Percentiles rank a stretch among this genome's conserved stretches.
These are phyloP conservation scores for Gnathonemus longibarbis DNA, from an alignment of 2,113 vertebrate species.

Conservation along the genomic window DNA sequence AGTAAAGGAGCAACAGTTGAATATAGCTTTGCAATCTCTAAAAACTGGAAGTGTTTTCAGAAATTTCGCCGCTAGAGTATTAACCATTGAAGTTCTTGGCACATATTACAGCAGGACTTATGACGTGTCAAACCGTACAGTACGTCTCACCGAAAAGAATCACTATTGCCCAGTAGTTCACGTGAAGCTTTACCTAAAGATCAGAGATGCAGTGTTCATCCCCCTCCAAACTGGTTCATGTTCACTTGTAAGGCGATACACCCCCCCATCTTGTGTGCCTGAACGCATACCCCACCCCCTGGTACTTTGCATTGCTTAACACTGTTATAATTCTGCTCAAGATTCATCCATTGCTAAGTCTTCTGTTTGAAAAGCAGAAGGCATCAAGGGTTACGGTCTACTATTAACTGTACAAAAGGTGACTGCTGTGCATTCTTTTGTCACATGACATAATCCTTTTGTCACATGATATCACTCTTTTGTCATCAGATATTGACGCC, in stretches of 20 bases:
- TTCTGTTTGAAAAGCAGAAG: not conserved
- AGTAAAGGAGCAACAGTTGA: not conserved
- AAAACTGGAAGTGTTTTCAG: not conserved
- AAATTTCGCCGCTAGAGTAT: constrained; percentile 32
- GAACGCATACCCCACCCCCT: not conserved
- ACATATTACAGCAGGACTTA: not conserved
- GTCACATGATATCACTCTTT: not conserved
- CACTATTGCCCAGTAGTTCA: not conserved
- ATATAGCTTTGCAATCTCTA: not conserved
- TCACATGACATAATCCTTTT: not conserved
- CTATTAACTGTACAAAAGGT: not conserved
- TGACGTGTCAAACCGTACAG: not conserved
- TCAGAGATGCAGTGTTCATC: not conserved
- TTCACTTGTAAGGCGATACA: not conserved
- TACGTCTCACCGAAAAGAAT: not conserved
- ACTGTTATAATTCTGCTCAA: not conserved
- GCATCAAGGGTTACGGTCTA: not conserved
- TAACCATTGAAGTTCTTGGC: constrained; percentile 55
- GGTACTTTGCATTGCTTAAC: not conserved
- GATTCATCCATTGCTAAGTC: not conserved
- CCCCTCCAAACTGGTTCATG: not conserved
- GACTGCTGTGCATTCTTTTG: not conserved
- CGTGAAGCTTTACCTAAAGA: not conserved
- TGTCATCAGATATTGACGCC: not conserved
- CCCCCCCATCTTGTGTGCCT: not conserved